These are phyloP conservation scores for Platichthys flesus DNA, from an alignment of 2,113 vertebrate species.

Conservation along the genomic window DNA sequence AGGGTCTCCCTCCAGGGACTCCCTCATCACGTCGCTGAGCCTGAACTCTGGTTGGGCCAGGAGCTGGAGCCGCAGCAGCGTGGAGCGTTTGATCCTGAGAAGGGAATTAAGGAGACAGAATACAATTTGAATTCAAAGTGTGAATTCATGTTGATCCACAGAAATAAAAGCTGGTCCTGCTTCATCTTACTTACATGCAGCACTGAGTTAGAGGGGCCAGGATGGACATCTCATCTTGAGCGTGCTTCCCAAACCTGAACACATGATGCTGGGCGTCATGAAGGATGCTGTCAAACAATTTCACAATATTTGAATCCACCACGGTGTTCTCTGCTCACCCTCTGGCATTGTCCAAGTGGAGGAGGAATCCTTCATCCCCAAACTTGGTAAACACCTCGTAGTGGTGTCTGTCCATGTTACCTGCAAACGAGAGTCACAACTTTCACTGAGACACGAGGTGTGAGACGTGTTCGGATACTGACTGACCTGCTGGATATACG, in stretches of 20 bases:
- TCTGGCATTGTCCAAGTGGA: slow-evolving; percentile 96
- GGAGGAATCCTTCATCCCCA: slow-evolving; percentile 92
- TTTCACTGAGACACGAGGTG: background rate
- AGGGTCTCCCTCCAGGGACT: slow-evolving; percentile 88
- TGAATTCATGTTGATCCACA: too few relatives aligned
- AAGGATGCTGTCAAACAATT: background rate
- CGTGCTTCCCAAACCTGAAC: slow-evolving; percentile 91
- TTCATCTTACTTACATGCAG: slow-evolving; percentile 87
- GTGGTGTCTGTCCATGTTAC: slow-evolving; percentile 98
- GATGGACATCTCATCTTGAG: slow-evolving; percentile 92
- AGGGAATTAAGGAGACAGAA: background rate
- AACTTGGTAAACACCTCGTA: slow-evolving; percentile 98
- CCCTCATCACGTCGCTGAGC: slow-evolving; percentile 93
- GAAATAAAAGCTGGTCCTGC: background rate
- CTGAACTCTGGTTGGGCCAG: slow-evolving; percentile 82
- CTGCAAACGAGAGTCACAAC: slow-evolving; percentile 69
- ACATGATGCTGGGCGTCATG: background rate
- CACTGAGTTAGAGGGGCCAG: slow-evolving; percentile 93
- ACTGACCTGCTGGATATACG: background rate
- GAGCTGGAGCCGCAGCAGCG: slow-evolving; percentile 86
- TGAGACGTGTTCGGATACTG: background rate
- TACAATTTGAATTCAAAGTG: too few relatives aligned
- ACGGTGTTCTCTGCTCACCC: slow-evolving; percentile 83
- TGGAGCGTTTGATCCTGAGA: slow-evolving; percentile 90
- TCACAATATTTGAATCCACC: background rate